phyloP scores from a whole-genome alignment of 2,113 vertebrate genomes.

The Casuarius casuarius region DNA sequence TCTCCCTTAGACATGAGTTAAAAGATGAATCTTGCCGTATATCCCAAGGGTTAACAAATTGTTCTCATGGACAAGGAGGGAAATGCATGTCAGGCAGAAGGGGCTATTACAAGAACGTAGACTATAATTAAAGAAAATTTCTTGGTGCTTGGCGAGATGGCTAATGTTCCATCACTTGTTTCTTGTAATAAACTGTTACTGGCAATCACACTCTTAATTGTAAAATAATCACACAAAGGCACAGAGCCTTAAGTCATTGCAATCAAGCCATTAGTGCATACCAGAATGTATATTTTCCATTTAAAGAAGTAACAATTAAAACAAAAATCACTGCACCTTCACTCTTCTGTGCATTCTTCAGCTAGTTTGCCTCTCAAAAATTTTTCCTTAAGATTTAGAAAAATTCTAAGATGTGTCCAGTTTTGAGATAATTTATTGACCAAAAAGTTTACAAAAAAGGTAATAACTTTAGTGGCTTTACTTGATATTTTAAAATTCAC shows the following conservation, averaged over 20 bases:
- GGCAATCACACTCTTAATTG: background rate
- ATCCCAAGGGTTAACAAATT: background rate
- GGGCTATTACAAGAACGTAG: background rate
- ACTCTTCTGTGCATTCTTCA: background rate
- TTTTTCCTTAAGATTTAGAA: background rate
- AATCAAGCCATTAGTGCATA: background rate
- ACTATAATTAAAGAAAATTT: background rate
- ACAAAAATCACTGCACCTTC: background rate
- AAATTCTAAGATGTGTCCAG: background rate
- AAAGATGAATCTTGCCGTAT: background rate
- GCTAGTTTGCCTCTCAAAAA: background rate
- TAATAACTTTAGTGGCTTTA: background rate
- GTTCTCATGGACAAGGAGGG: background rate
- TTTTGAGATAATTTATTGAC: background rate
- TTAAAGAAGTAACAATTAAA: background rate
- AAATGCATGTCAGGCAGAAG: background rate
- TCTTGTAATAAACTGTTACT: background rate
- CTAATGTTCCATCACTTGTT: background rate
- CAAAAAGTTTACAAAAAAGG: background rate
- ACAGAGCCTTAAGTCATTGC: background rate
- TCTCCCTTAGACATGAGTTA: background rate
- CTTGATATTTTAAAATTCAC: background rate
- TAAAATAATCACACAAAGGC: background rate
- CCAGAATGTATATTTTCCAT: background rate
- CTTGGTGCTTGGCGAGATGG: background rate